A percentile compares a stretch with the other conserved stretches of the same genome.
Evolutionary conservation across 1,140 invertebrate species (phyloP).

Genomic region (Monomorium pharaonis): DNA sequence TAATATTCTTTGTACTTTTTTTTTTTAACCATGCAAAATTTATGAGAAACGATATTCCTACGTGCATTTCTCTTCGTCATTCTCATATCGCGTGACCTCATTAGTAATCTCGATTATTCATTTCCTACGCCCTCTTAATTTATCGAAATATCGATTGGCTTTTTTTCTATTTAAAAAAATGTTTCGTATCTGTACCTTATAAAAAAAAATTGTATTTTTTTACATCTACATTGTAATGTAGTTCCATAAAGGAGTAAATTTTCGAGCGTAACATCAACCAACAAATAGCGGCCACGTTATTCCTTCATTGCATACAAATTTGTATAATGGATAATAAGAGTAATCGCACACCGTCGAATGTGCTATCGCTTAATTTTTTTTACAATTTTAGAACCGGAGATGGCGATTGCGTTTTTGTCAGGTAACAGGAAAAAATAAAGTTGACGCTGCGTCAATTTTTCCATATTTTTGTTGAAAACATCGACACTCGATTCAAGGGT

Average conservation of each 20-base stretch:
- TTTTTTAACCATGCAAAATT: not conserved
- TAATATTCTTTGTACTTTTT: not conserved
- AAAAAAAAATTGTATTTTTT: not conserved
- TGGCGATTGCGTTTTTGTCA: not conserved
- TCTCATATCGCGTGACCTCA: not conserved
- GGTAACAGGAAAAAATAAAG: not conserved
- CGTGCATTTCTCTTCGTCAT: not conserved
- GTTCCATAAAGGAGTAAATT: not conserved
- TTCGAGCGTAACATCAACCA: not conserved
- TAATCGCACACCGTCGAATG: not conserved
- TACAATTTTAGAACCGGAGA: not conserved
- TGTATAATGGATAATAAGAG: not conserved
- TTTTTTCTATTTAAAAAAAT: not conserved
- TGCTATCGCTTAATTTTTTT: not conserved
- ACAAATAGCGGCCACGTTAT: not conserved
- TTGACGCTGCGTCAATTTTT: conserved; percentile 1
- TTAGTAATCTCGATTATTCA: conserved; percentile 13
- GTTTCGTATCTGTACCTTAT: not conserved
- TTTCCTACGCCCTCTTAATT: not conserved
- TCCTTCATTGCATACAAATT: not conserved
- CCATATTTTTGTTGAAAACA: conserved; percentile 44
- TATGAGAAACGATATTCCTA: not conserved
- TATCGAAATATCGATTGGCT: not conserved
- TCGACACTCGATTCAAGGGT: conserved; percentile 12
- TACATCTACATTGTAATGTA: too few relatives aligned